Evolutionary conservation across 2,113 vertebrate species (phyloP), one percentile per base, ranked within the genome.

Genomic region (Crypturellus undulatus): DNA sequence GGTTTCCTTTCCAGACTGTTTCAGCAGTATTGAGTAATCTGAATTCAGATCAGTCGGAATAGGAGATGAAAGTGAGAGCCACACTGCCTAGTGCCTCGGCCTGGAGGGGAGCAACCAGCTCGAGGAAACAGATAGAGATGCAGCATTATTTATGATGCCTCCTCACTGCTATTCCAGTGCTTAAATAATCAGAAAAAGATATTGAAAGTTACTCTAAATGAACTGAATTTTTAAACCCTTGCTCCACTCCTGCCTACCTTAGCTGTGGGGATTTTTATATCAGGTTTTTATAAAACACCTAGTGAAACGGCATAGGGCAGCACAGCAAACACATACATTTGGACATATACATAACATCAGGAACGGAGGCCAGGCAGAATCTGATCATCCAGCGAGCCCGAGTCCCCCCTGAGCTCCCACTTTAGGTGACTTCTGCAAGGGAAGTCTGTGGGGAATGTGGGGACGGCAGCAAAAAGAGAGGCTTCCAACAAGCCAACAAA

Each of bases 121-220:
- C 52, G 67, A 92, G 47, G 85, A 91, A 96, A 78, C 20, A 94
- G 71, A 70, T 10, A 71, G 89, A 72, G 38, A 38, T 3, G 1
- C 13, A 10, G 63, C 26, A 30, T 84, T 88, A 86, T 56, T 87
- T 95, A 81, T 95, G 96, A 84, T 71, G 62, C 81, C 43, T 90
- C 92, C 81, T 84, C 80, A 64, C 75, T 19, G 7, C 91, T 92
- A 2, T 9, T 83, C 88, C 85, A 83, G 93, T 84, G 91, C 96
- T 92, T 96, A 93, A 97, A 96, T 97, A 90, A 96, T 96, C 92
- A 94, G 84, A 45, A 77, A 87, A 38, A 95, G 67, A 78, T 90
- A 81, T 87, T 95, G 85, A 96, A 90, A 94, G 84, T 94, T 45
- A 78, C 85, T 94, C 64, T 59, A 80, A 94, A 91, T 16, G 24